Conservation (phyloP, 1,140 invertebrate species). For the Pectinophora gossypiella region DNA sequence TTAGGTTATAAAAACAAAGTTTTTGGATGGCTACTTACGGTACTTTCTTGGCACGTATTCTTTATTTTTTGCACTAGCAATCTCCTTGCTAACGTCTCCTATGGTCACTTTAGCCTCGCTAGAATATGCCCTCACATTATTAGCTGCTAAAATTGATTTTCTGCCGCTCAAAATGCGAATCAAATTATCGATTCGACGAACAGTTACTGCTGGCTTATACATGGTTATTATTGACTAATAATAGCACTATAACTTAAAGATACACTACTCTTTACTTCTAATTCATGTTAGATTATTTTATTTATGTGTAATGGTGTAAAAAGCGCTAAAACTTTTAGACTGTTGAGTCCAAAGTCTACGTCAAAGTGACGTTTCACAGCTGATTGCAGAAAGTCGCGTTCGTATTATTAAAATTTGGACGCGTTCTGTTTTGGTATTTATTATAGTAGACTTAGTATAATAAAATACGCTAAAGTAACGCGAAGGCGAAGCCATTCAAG, state of each 20-base stretch:
- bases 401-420: too few relatives aligned
- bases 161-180: conserved; percentile 62
- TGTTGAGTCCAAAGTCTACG: neutral
- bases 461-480: too few relatives aligned
- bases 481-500: too few relatives aligned
- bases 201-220: conserved; percentile 56
- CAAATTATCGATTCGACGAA: conserved; percentile 66
- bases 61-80: conserved; percentile 79
- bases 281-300: neutral
- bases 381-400: too few relatives aligned
- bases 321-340: neutral
- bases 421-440: too few relatives aligned
- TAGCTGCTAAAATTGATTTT: conserved; percentile 45
- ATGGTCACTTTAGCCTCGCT: conserved; percentile 80
- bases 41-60: conserved; percentile 91
- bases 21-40: conserved; percentile 77
- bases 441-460: too few relatives aligned
- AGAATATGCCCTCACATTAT: conserved; percentile 64
- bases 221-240: conserved; percentile 22
- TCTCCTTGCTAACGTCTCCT: conserved; percentile 82
- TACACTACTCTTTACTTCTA: neutral
- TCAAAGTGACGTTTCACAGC: conserved; percentile 1
- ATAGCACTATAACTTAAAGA: neutral
- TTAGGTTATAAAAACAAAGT: conserved; percentile 19
- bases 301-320: neutral